A percentile compares a stretch with the other conserved stretches of the same genome.
These are phyloP conservation scores for Acipenser ruthenus DNA, from an alignment of 2,797 vertebrate genomes.

Conservation along the genomic window DNA sequence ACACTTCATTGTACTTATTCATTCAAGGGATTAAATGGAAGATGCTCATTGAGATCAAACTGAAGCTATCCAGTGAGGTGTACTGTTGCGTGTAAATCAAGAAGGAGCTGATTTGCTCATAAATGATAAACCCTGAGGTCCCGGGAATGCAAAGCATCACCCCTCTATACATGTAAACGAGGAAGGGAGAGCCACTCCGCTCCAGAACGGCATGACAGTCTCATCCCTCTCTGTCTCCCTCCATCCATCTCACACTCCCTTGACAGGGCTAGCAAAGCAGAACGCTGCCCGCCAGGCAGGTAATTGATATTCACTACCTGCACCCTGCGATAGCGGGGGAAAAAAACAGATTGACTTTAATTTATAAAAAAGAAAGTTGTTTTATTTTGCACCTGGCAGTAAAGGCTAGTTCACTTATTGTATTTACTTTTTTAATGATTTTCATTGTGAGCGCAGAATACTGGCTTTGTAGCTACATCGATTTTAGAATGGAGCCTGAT, in stretches of 20 bases:
- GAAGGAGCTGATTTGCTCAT: not conserved
- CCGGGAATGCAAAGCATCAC: not conserved
- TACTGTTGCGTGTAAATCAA: not conserved
- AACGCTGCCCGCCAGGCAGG: constrained; percentile 15
- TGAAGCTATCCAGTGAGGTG: not conserved
- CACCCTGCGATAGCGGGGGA: not conserved
- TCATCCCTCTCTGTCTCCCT: constrained; percentile 8
- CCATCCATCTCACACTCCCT: not conserved
- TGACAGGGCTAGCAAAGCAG: constrained; percentile 16
- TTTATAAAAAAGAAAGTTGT: constrained; percentile 11
- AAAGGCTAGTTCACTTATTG: not conserved
- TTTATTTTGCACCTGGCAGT: not conserved
- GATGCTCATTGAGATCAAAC: not conserved
- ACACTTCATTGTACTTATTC: not conserved
- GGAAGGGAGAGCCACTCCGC: constrained; percentile 31
- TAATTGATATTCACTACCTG: constrained; percentile 20
- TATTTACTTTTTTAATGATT: not conserved
- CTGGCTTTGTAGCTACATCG: not conserved
- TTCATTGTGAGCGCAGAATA: not conserved
- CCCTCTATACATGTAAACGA: constrained; percentile 25
- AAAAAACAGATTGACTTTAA: constrained; percentile 9
- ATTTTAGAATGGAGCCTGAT: not conserved
- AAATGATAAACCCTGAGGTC: constrained; percentile 1
- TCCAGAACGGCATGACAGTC: constrained; percentile 10
- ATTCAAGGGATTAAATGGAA: not conserved